Evolutionary conservation across 2,888 invertebrate species (phyloP), one percentile per base, ranked within the genome.

Genomic region (Chirona hameri): DNA sequence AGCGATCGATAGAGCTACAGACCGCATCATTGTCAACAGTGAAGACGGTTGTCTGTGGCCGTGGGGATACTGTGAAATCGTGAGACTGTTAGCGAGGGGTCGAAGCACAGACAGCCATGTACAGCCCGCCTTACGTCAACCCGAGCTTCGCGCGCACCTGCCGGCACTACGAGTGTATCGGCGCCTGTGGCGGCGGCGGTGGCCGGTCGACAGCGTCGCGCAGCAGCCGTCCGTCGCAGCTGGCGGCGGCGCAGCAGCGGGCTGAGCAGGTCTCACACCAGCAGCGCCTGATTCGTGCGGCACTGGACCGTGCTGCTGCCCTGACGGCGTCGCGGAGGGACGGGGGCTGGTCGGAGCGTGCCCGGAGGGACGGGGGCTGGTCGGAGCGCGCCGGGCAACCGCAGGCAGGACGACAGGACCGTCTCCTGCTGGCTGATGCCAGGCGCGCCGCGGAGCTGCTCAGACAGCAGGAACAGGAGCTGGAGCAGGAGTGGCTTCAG

Each of bases 101-200:
- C 39, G 39, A 39, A 39, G 39, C 39, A 39, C 39, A 39, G 27
- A 1, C n/a, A 18, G 52, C 4, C 52, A 80, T 80, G 80, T 80
- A 52, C 52, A 80, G 52, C 52, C 27, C 80, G 52, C 80, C 80
- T 27, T 80, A 80, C 29, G 80, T 80, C 14, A 52, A 55, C 52
- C 80, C 80, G 15, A 55, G 80, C 80, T 80, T 52, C 80, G 27
- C 24, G 14, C 80, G 52, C 21, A 21, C 24, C 27, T 80, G 80
- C 27, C 80, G 80, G 15, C 80, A 80, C 80, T 80, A 80, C 52
- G 80, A 80, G 80, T 9, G 52, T 14, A 2, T 46, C 48, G n/a
- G 27, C 48, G 29, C 31, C 48, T 3, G 15, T 48, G 12, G 27
- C n/a, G n/a, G 46, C 72, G 31, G 18, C 48, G n/a, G n/a, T 12